phyloP scores from a whole-genome alignment of 2,888 invertebrate genomes.

The Eupithecia inturbata region DNA sequence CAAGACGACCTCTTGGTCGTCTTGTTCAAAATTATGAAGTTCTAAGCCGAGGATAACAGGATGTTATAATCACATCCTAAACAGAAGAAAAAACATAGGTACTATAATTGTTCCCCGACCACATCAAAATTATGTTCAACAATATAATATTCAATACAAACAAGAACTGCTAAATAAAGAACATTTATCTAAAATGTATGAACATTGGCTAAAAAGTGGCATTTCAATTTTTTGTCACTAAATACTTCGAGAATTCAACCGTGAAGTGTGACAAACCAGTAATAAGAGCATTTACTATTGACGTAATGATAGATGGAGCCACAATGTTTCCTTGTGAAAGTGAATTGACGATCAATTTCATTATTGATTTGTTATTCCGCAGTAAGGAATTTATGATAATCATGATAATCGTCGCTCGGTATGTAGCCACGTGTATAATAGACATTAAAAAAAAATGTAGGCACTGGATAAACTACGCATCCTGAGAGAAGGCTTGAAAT shows the following conservation, averaged over 20 bases:
- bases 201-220: background rate
- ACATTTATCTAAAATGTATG: background rate
- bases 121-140: no score
- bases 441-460: no score
- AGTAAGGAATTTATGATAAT: background rate
- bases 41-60: no score
- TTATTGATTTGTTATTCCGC: conserved; percentile 10
- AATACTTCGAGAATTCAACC: conserved; percentile 20
- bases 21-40: no score
- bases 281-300: conserved; percentile 32
- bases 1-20: no score
- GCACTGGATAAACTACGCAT: background rate
- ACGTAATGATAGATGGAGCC: conserved; percentile 28
- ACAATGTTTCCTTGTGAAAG: conserved; percentile 33
- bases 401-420: background rate
- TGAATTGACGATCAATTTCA: conserved; percentile 23
- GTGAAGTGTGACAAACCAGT: conserved; percentile 32
- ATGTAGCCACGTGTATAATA: no score
- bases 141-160: background rate
- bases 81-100: background rate
- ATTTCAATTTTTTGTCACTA: background rate
- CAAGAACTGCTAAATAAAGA: background rate
- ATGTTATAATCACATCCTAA: no score
- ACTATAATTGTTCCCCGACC: no score
- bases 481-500: background rate